These are phyloP conservation scores for Pagrus major DNA, from an alignment of 2,113 vertebrate genomes.

Conservation along the genomic window DNA sequence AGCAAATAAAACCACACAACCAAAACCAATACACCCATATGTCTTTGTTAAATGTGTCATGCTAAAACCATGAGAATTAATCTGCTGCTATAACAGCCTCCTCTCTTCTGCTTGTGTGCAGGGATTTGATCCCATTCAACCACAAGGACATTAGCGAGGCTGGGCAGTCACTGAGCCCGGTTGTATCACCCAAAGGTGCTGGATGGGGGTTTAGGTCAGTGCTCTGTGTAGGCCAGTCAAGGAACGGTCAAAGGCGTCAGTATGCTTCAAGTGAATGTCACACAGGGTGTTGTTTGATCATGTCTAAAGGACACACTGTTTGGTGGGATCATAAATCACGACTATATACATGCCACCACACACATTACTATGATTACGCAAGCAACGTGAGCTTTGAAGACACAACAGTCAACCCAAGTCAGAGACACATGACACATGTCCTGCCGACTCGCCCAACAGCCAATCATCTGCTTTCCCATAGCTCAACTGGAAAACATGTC, in stretches of 20 bases:
- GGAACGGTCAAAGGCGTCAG: not conserved
- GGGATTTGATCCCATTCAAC: conserved; percentile 4
- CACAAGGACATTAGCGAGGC: not conserved
- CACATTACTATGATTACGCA: too few species aligned
- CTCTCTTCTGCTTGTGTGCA: not conserved
- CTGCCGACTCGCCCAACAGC: too few species aligned
- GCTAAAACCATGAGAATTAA: not conserved
- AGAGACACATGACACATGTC: too few species aligned
- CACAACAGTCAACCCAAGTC: too few species aligned
- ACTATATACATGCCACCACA: too few species aligned
- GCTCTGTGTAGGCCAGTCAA: not conserved
- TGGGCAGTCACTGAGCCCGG: fast-evolving
- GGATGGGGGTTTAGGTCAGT: not conserved
- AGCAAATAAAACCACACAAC: not conserved
- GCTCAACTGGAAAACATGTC: too few species aligned
- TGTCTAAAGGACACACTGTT: too few species aligned
- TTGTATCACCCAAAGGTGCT: conserved; percentile 5
- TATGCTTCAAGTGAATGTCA: not conserved
- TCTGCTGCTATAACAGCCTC: not conserved
- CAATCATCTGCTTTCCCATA: too few species aligned
- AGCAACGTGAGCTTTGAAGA: too few species aligned
- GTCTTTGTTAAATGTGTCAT: conserved; percentile 7
- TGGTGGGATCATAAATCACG: too few species aligned
- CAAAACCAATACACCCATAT: not conserved
- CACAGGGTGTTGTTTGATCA: too few species aligned